Percentiles rank a stretch among this genome's conserved stretches.
Evolutionary conservation across 2,113 vertebrate species (phyloP).

Genomic region (Lichenostomus cassidix): DNA sequence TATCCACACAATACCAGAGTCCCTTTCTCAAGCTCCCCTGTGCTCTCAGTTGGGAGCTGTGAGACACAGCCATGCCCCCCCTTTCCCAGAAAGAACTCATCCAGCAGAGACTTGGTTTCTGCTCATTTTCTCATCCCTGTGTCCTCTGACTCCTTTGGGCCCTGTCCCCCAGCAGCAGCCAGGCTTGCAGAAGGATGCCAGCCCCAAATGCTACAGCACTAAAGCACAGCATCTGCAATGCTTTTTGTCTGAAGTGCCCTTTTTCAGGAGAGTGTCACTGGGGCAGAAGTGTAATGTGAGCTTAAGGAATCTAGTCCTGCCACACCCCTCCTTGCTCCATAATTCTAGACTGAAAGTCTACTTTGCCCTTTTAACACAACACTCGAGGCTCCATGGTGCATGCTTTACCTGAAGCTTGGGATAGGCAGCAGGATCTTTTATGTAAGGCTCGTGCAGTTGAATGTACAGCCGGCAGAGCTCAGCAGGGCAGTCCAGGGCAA

Average conservation of each 20-base stretch:
- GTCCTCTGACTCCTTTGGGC: neutral
- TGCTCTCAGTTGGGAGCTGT: neutral
- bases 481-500: slow-evolving; percentile 87
- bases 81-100: neutral
- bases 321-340: neutral
- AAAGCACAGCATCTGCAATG: neutral
- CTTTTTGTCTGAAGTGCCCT: neutral
- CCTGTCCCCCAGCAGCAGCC: neutral
- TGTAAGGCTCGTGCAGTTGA: slow-evolving; percentile 88
- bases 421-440: slow-evolving; percentile 91
- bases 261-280: neutral
- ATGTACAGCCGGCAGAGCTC: slow-evolving; percentile 83
- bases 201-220: neutral
- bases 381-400: neutral
- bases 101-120: neutral
- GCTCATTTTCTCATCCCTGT: neutral
- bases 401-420: slow-evolving; percentile 88
- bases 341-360: neutral
- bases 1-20: neutral
- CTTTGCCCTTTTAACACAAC: neutral
- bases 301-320: neutral
- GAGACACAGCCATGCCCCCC: neutral
- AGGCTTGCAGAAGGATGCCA: neutral
- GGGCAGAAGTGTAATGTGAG: neutral
- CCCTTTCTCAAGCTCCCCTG: neutral